These are phyloP conservation scores for Microvelia longipes DNA, from an alignment of 1,140 invertebrate species.

Conservation along the genomic window DNA sequence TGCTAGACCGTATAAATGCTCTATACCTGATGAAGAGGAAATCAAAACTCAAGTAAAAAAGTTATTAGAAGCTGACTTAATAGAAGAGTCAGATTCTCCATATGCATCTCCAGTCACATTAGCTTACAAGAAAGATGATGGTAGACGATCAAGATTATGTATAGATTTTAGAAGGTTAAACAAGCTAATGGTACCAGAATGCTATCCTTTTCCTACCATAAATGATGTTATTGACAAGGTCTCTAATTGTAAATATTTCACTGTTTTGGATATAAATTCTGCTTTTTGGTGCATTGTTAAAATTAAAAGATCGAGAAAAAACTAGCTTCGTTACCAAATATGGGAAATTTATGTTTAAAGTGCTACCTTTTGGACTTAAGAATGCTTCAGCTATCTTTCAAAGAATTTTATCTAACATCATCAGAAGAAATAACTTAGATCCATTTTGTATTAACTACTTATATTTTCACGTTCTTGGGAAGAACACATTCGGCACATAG, in stretches of 20 bases:
- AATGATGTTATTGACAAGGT: conserved; percentile 16
- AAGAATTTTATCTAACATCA: conserved; percentile 27
- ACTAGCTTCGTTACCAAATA: conserved; percentile 20
- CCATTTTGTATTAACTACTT: conserved; percentile 33
- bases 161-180: conserved; percentile 16
- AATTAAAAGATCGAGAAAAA: conserved; percentile 19
- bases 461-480: conserved; percentile 19
- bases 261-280: conserved; percentile 20
- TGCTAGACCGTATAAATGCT: conserved; percentile 11
- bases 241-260: conserved; percentile 15
- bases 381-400: conserved; percentile 26
- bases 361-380: conserved; percentile 19
- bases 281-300: conserved; percentile 21
- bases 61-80: conserved; percentile 14
- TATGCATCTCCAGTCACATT: conserved; percentile 16
- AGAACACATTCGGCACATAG: conserved; percentile 17
- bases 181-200: conserved; percentile 13
- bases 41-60: conserved; percentile 14
- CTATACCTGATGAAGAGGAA: conserved; percentile 12
- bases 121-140: conserved; percentile 14
- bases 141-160: conserved; percentile 13
- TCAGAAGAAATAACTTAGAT: conserved; percentile 31
- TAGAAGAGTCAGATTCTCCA: conserved; percentile 14
- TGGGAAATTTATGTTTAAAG: conserved; percentile 17
- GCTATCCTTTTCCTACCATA: conserved; percentile 17